phyloP scores from a whole-genome alignment of 2,888 invertebrate species.

The Caenorhabditis virilis region DNA sequence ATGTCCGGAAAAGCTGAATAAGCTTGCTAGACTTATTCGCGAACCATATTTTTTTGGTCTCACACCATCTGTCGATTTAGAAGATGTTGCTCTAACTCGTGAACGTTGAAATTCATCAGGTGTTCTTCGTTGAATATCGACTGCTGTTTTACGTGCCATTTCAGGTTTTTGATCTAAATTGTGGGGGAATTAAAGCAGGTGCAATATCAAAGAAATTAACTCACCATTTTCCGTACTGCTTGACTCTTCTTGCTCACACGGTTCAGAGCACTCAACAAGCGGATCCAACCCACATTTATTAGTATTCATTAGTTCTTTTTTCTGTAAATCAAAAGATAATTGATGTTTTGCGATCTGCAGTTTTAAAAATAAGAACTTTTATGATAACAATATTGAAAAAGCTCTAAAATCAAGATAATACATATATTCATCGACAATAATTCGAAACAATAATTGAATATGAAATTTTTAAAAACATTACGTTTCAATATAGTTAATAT shows the following conservation, averaged over 20 bases:
- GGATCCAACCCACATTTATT: slow-evolving; percentile 43
- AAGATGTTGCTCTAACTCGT: slow-evolving; percentile 30
- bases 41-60: slow-evolving; percentile 34
- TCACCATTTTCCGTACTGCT: neutral
- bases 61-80: slow-evolving; percentile 27
- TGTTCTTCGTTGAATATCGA: slow-evolving; percentile 16
- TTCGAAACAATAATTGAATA: too few species aligned
- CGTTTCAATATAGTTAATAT: too few species aligned
- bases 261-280: slow-evolving; percentile 40
- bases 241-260: slow-evolving; percentile 21
- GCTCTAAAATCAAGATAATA: too few species aligned
- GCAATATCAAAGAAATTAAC: neutral
- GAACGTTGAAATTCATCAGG: slow-evolving; percentile 16
- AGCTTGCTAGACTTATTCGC: slow-evolving; percentile 43
- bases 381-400: too few species aligned
- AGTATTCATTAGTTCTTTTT: neutral
- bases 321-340: too few species aligned
- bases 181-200: neutral
- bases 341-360: too few species aligned
- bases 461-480: too few species aligned
- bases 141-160: neutral
- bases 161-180: slow-evolving; percentile 2
- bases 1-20: slow-evolving; percentile 42
- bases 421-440: too few species aligned
- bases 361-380: neutral